Evolutionary conservation across 92 coral and sea anemone genomes (phyloP).

Genomic region (Hydrozoanthus gracilis): DNA sequence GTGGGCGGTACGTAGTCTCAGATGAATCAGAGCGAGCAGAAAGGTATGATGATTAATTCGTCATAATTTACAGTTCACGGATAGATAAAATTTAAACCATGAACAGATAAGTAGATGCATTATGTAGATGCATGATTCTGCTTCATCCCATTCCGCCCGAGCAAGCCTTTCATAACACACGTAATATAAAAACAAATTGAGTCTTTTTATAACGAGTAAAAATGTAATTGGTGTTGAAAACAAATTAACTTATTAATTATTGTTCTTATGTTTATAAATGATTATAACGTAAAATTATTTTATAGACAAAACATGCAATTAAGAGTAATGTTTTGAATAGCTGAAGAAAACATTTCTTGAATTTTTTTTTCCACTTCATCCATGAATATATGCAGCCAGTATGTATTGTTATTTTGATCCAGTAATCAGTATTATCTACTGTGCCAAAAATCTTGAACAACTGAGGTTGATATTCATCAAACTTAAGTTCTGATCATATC

Average conservation of each 20-base stretch:
- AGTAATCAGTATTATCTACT: not conserved
- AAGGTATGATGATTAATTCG: not conserved
- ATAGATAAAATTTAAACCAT: not conserved
- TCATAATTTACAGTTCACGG: not conserved
- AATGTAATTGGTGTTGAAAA: not conserved
- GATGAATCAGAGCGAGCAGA: not conserved
- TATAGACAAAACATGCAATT: not conserved
- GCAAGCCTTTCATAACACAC: not conserved
- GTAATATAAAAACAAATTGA: not conserved
- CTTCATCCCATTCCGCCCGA: not conserved
- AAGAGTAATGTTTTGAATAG: not conserved
- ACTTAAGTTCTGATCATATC: not conserved
- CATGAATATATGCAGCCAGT: not conserved
- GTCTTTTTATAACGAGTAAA: not conserved
- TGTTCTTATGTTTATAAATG: not conserved
- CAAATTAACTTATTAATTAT: not conserved
- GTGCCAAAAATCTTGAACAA: too few species aligned
- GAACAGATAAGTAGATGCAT: not conserved
- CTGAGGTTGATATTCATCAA: too few species aligned
- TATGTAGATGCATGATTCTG: not conserved
- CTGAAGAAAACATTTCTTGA: not conserved
- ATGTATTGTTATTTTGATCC: not conserved
- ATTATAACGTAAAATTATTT: not conserved
- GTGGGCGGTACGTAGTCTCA: slow-evolving; percentile 8
- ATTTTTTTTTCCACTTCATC: not conserved